Evolutionary conservation across 2,888 invertebrate genomes (phyloP).

Genomic region (Cetonia aurata): DNA sequence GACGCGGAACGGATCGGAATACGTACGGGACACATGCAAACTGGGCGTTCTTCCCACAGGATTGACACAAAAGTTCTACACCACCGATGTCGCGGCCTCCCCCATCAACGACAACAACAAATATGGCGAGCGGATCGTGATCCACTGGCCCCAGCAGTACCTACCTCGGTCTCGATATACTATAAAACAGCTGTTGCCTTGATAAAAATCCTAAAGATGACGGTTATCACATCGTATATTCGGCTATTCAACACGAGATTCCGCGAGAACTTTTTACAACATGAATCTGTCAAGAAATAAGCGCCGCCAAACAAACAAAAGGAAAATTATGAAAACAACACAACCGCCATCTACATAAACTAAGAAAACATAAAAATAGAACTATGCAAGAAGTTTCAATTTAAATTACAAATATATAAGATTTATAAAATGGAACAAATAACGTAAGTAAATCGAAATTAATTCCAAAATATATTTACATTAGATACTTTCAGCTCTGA

Average conservation of each 20-base stretch:
- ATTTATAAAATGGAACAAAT: too few species aligned
- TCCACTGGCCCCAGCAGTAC: conserved; percentile 54
- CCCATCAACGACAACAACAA: conserved; percentile 85
- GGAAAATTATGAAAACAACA: neutral
- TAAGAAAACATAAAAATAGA: neutral
- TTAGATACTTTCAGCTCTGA: too few species aligned
- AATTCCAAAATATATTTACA: too few species aligned
- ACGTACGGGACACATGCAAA: conserved; percentile 46
- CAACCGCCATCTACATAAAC: neutral
- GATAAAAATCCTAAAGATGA: conserved; percentile 40
- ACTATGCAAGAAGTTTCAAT: too few species aligned
- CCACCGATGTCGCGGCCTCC: conserved; percentile 66
- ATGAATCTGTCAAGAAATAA: neutral
- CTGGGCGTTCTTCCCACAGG: conserved; percentile 57
- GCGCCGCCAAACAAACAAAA: neutral
- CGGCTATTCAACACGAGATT: conserved; percentile 14
- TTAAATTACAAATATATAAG: too few species aligned
- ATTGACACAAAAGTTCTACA: conserved; percentile 55
- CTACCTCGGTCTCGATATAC: conserved; percentile 40
- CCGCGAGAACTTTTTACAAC: conserved; percentile 2
- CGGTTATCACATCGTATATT: conserved; percentile 14
- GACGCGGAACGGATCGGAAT: conserved; percentile 6
- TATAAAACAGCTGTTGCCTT: conserved; percentile 44
- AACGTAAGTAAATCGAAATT: too few species aligned
- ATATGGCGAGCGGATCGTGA: conserved; percentile 75